Evolutionary conservation across 2,888 invertebrate genomes (phyloP).

Genomic region (Scaptomyza parva): DNA sequence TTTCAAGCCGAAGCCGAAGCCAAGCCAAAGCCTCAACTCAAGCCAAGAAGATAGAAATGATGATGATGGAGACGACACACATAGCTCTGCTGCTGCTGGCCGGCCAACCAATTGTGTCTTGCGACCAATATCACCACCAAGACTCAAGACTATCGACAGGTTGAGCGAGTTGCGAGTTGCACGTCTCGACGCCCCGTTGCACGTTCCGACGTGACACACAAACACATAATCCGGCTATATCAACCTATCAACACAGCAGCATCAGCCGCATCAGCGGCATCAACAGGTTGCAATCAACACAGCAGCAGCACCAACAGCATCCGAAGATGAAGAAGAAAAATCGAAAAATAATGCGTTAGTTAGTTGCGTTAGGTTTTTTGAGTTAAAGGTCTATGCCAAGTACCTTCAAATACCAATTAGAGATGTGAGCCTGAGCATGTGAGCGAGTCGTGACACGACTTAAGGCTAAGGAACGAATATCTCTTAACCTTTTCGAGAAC

Average conservation of each 20-base stretch:
- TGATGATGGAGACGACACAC: constrained; percentile 62
- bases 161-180: constrained; percentile 70
- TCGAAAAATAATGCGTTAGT: constrained; percentile 53
- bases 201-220: constrained; percentile 62
- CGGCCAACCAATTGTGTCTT: constrained; percentile 54
- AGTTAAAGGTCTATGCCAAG: constrained; percentile 12
- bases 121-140: constrained; percentile 39
- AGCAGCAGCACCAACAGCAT: too few species aligned
- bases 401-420: constrained; percentile 19
- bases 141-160: constrained; percentile 69
- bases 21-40: background rate
- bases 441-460: background rate
- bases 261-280: constrained; percentile 1
- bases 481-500: background rate
- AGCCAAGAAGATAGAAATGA: constrained; percentile 13
- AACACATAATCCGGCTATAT: constrained; percentile 52
- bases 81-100: constrained; percentile 30
- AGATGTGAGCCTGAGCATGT: constrained; percentile 8
- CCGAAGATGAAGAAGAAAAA: too few species aligned
- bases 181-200: constrained; percentile 41
- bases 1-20: constrained; percentile 3
- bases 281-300: constrained; percentile 60
- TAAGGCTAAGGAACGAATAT: too few species aligned
- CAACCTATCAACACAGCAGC: background rate
- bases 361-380: constrained; percentile 20